These are phyloP conservation scores for Chaetophractus vellerosus DNA, from an alignment of 2,797 vertebrate species.

Conservation along the genomic window DNA sequence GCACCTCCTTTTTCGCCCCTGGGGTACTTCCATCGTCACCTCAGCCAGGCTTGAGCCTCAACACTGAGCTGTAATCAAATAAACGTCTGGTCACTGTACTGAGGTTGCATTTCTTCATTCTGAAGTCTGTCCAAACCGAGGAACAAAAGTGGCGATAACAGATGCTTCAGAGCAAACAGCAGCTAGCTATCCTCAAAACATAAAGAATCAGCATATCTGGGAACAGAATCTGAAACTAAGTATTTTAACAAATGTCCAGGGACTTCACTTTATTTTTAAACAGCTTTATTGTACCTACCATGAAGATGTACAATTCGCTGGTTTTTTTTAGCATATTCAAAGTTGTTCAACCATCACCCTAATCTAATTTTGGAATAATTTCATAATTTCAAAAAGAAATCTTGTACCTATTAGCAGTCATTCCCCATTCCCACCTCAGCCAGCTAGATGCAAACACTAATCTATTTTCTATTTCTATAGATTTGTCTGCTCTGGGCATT, in stretches of 20 bases:
- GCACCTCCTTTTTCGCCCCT: too few relatives aligned
- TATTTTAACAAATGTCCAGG: background rate
- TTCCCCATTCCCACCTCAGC: too few relatives aligned
- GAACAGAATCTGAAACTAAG: background rate
- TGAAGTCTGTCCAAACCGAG: too few relatives aligned
- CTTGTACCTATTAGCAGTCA: background rate
- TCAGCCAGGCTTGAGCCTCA: too few relatives aligned
- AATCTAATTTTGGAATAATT: background rate
- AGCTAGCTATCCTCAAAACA: background rate
- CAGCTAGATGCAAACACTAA: background rate
- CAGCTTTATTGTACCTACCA: background rate
- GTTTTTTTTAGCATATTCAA: background rate
- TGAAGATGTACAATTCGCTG: background rate
- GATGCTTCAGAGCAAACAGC: background rate
- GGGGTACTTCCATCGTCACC: too few relatives aligned
- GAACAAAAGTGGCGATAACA: too few relatives aligned
- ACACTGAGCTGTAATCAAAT: too few relatives aligned
- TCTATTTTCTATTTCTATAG: background rate
- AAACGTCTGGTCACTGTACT: too few relatives aligned
- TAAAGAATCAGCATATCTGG: background rate
- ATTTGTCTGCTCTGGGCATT: background rate
- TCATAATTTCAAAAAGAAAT: background rate
- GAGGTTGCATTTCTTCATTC: too few relatives aligned
- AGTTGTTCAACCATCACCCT: too few relatives aligned
- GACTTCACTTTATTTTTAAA: background rate